phyloP scores from a whole-genome alignment of 2,888 invertebrate genomes.

The Actias luna region DNA sequence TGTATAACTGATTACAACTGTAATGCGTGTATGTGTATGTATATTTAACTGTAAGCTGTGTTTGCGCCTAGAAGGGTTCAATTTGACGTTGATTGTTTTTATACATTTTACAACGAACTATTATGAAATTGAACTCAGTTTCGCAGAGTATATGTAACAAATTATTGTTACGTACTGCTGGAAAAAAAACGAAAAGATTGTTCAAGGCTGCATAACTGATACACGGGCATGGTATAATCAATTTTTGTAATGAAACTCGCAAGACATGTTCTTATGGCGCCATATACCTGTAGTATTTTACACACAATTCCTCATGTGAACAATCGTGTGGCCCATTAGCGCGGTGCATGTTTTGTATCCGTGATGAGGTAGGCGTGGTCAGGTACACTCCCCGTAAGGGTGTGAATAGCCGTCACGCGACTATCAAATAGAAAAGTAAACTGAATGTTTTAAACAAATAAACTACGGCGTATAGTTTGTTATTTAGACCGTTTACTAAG shows the following conservation, averaged over 20 bases:
- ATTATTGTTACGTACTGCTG: not conserved
- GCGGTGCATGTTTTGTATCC: slow-evolving; percentile 1
- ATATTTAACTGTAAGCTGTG: too few species aligned
- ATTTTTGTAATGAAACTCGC: not conserved
- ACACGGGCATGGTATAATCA: not conserved
- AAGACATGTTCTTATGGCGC: not conserved
- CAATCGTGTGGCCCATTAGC: not conserved
- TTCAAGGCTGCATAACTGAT: not conserved
- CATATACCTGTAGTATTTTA: not conserved
- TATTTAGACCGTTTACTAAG: not conserved
- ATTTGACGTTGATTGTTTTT: too few species aligned
- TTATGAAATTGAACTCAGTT: too few species aligned
- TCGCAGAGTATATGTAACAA: too few species aligned
- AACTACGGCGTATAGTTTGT: not conserved
- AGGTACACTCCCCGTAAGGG: slow-evolving; percentile 2
- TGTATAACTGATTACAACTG: too few species aligned
- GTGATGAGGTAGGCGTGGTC: slow-evolving; percentile 7
- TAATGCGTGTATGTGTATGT: too few species aligned
- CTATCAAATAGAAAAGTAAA: not conserved
- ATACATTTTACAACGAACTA: too few species aligned
- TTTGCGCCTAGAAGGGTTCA: too few species aligned
- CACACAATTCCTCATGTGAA: slow-evolving; percentile 4
- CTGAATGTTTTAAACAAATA: slow-evolving; percentile 1
- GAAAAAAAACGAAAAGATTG: not conserved
- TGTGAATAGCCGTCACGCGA: not conserved